Conservation (phyloP, 2,113 vertebrate species). For the Colossoma macropomum region DNA sequence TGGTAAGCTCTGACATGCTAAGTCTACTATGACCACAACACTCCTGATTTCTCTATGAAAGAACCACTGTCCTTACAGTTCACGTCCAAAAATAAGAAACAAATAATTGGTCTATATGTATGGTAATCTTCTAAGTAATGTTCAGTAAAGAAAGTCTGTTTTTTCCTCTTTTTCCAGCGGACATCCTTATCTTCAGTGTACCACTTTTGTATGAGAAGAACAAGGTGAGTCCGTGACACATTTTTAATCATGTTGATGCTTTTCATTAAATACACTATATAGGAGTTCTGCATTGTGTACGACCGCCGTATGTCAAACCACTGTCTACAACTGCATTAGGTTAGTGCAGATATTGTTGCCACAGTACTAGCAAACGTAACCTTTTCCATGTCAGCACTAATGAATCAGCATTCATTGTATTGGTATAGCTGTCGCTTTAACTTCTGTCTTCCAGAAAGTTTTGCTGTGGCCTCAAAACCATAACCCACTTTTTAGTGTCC, state of each 20-base stretch:
- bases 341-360: background rate
- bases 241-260: background rate
- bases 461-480: conserved; percentile 41
- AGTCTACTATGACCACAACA: background rate
- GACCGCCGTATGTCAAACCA: background rate
- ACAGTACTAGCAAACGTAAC: no score
- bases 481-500: conserved; percentile 39
- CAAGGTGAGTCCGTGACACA: conserved; percentile 79
- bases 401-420: background rate
- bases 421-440: conserved; percentile 1
- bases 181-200: conserved; percentile 85
- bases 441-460: conserved; percentile 1
- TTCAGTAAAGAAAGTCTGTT: no score
- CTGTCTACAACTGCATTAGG: no score
- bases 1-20: conserved; percentile 74
- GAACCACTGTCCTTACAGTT: background rate
- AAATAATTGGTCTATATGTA: background rate
- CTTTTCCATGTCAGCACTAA: background rate
- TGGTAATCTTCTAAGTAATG: no score
- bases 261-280: background rate
- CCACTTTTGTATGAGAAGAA: conserved; percentile 90
- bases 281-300: background rate
- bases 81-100: background rate
- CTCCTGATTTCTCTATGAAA: background rate
- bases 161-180: conserved; percentile 65